Evolutionary conservation across 1,140 invertebrate species (phyloP), one percentile per base, ranked within the genome.

Genomic region (Heterodera schachtii): DNA sequence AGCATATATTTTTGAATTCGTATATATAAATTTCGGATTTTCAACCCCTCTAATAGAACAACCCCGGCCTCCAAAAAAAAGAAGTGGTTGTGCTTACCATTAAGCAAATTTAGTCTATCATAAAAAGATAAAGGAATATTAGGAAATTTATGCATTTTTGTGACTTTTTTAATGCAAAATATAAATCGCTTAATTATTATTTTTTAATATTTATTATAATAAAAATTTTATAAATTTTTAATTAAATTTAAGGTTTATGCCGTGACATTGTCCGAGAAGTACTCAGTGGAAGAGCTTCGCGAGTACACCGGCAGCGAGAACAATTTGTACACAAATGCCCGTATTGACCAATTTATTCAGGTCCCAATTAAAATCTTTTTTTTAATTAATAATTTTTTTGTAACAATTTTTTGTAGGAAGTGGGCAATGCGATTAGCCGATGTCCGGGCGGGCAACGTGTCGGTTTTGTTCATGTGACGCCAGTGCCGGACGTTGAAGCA

Each of bases 241-340:
- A 70, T 64, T 83, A 2, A 64, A 19, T 64, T n/a, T 41, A 66
- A 82, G 64, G 64, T 86, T 43, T 86, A 87, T 60, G 84, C 86
- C 8, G 85, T 87, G 19, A 87, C 85, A 5, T 71, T 87, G 52
- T 80, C 69, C 21, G 80, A 87, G 44, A 84, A 82, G 43, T 86
- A 82, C 66, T 83, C 82, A 19, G 73, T 82, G 47, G 82, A 87
- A 64, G 84, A 88, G 75, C 73, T 86, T 49, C 74, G 81, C 44
- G 85, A 86, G 75, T 86, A 86, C 75, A 85, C 86, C 21, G 81
- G 81, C 16, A 80, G 74, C 47, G 70, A 82, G 21, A 57, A 69
- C 19, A 81, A 84, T 41, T 69, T 87, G 46, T 88, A 82, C 77
- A 77, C 81, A 19, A 81, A 83, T 43, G 80, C 74, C n/a, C 60